Evolutionary conservation across 2,113 vertebrate genomes (phyloP), one percentile per base, ranked within the genome.

Genomic region (Melierax canorus): DNA sequence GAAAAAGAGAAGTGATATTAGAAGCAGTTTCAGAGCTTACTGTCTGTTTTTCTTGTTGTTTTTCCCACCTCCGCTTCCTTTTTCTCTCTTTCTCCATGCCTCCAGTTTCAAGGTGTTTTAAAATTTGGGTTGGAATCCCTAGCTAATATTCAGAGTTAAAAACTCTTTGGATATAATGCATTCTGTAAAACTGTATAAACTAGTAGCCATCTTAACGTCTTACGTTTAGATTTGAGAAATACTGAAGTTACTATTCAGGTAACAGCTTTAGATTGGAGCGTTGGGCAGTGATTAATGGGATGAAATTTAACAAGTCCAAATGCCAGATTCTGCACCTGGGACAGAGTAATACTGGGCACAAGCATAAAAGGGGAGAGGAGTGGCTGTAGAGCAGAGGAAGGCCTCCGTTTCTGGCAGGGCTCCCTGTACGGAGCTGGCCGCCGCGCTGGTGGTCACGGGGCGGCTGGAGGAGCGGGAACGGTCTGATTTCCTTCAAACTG

Each of bases 41-140:
- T 53, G 3, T n/a, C 30, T 38, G 21, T 24, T 71, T 17, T 30
- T 9, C 23, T 74, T 36, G 7, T 72, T 78, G 13, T 46, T 23
- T 59, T 27, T 81, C 13, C 27, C 43, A 34, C 3, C 1, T 1
- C 4, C 0, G 0, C 4, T 62, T 88, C 5, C 3, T 73, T 85
- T 84, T 76, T 12, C 30, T 38, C 43, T 82, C 30, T 72, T 59
- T 82, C 22, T 84, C 30, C 17, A 41, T 1, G 0, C 6, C 22
- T 76, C 22, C 20, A 71, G 3, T 19, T 50, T 80, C 19, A 76
- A 67, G 20, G 8, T 77, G 8, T 10, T 84, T 75, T 45, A 75
- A 36, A 80, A 62, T 56, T 66, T 32, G n/a, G 2, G 2, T 53
- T 64, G 29, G 11, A 50, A 85, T 77, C 27, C 24, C 11, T 48